Conservation (phyloP, 1,140 invertebrate species). For the Rhizoglyphus robini region DNA sequence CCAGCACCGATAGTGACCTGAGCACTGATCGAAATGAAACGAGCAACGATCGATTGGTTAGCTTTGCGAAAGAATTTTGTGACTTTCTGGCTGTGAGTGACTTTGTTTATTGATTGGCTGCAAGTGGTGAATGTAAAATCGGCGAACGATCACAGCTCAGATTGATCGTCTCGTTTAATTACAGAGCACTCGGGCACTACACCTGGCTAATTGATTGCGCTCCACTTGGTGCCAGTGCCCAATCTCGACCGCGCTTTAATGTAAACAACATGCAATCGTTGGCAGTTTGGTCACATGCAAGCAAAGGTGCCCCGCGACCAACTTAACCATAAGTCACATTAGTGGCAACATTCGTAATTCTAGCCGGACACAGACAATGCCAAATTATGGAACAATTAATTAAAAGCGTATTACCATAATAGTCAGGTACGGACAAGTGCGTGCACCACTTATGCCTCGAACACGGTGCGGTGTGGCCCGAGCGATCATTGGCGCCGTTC, state of each 20-base stretch:
- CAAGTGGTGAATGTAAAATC: neutral
- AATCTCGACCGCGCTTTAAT: neutral
- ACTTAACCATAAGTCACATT: neutral
- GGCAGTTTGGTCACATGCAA: slow-evolving; percentile 1
- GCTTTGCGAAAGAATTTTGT: too few relatives aligned
- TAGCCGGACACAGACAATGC: neutral
- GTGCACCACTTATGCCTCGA: neutral
- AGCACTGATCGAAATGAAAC: too few relatives aligned
- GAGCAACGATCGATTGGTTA: too few relatives aligned
- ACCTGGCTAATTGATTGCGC: slow-evolving; percentile 3
- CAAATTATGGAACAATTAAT: slow-evolving; percentile 15
- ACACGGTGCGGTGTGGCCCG: too few relatives aligned
- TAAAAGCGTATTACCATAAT: slow-evolving; percentile 5
- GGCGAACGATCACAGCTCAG: too few relatives aligned
- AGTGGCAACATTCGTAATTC: too few relatives aligned
- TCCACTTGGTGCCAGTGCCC: neutral
- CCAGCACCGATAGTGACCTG: too few relatives aligned
- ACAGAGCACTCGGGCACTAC: neutral
- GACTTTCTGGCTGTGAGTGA: too few relatives aligned
- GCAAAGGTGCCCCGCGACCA: neutral
- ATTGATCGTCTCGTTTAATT: slow-evolving; percentile 1
- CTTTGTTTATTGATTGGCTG: neutral
- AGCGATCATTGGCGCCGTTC: neutral
- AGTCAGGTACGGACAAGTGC: neutral
- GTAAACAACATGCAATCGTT: slow-evolving; percentile 5